Evolutionary conservation across 2,888 invertebrate species (phyloP).

Genomic region (Leptopterna dolabrata): DNA sequence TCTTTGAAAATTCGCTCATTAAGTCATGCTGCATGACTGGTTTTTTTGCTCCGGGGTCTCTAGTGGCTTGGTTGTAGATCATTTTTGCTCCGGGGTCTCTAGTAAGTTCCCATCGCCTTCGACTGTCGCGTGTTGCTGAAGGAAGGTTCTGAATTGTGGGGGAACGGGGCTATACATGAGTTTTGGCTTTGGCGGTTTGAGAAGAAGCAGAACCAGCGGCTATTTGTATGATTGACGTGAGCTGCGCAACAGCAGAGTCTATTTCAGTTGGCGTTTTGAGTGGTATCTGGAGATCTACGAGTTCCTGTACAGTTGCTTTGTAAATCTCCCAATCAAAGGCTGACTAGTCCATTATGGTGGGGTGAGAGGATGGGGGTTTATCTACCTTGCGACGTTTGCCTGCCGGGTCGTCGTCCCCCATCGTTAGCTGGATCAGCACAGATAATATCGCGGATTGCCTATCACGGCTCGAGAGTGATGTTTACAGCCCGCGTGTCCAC

Average conservation of each 20-base stretch:
- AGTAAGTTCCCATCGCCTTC: not conserved
- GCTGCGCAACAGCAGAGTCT: not conserved
- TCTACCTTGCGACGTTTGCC: too few relatives aligned
- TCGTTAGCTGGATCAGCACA: too few relatives aligned
- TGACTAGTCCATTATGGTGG: too few relatives aligned
- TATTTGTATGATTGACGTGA: not conserved
- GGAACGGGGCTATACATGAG: not conserved
- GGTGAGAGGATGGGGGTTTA: too few relatives aligned
- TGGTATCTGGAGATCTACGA: not conserved
- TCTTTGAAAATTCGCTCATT: too few relatives aligned
- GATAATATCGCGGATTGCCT: too few relatives aligned
- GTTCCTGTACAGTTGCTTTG: not conserved
- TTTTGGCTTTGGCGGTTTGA: not conserved
- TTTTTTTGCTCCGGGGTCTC: too few relatives aligned
- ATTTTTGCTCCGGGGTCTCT: not conserved
- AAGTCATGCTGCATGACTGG: too few relatives aligned
- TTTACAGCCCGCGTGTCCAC: too few relatives aligned
- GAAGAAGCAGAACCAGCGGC: not conserved
- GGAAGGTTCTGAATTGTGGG: not conserved
- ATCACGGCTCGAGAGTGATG: too few relatives aligned
- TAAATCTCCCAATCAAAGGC: not conserved
- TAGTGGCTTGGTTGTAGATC: not conserved
- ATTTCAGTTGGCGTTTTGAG: slow-evolving; percentile 3
- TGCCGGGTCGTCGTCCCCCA: too few relatives aligned
- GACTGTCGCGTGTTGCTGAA: not conserved